phyloP scores from a whole-genome alignment of 2,888 invertebrate species.

The Tenodera sinensis region DNA sequence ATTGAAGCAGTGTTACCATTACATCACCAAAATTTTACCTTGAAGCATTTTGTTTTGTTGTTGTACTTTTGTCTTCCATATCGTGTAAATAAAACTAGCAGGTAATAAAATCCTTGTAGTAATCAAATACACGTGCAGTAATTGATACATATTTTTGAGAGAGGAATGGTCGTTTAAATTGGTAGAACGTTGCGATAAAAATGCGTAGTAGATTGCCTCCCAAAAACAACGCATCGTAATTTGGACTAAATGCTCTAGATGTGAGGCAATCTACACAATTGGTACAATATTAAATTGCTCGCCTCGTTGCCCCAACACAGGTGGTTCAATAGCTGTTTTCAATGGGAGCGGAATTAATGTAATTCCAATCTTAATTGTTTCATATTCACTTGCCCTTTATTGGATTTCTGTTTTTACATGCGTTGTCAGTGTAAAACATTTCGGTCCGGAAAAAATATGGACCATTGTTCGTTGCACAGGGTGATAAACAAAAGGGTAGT shows the following conservation, averaged over 20 bases:
- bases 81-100: too few species aligned
- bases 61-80: too few species aligned
- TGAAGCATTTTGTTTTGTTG: too few species aligned
- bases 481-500: too few species aligned
- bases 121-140: not conserved
- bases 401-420: not conserved
- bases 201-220: not conserved
- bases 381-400: not conserved
- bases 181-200: not conserved
- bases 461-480: too few species aligned
- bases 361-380: not conserved
- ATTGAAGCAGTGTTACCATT: too few species aligned
- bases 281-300: not conserved
- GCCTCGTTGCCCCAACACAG: not conserved
- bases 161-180: not conserved
- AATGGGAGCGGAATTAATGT: not conserved
- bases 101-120: not conserved
- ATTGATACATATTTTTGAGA: not conserved
- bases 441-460: too few species aligned
- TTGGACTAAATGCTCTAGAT: not conserved
- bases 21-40: too few species aligned
- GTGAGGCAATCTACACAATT: not conserved
- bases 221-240: not conserved
- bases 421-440: too few species aligned
- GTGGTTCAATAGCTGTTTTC: not conserved